These are phyloP conservation scores for Nysson spinosus DNA, from an alignment of 2,888 invertebrate genomes.

Conservation along the genomic window DNA sequence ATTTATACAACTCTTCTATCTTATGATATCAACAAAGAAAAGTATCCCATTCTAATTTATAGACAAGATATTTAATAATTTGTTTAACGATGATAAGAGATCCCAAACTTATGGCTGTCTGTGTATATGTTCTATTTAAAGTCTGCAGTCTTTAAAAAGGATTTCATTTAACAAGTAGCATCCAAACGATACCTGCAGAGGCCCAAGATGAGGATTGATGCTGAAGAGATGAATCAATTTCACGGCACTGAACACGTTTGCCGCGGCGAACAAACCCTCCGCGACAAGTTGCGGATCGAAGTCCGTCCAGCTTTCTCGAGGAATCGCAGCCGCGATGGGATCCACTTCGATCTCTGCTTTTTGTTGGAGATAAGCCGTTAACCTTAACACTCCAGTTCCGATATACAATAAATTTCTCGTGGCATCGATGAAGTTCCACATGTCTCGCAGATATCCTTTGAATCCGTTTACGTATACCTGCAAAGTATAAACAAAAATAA, in stretches of 20 bases:
- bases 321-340: slow-evolving; percentile 85
- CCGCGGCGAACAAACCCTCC: slow-evolving; percentile 95
- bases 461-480: slow-evolving; percentile 92
- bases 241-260: slow-evolving; percentile 94
- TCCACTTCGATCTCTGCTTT: slow-evolving; percentile 83
- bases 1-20: too few species aligned
- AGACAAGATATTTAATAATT: too few species aligned
- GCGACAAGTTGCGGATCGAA: slow-evolving; percentile 96
- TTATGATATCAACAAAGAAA: too few species aligned
- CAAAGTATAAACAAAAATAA: too few species aligned
- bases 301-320: slow-evolving; percentile 92
- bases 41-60: too few species aligned
- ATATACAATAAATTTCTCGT: slow-evolving; percentile 92
- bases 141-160: too few species aligned
- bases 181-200: slow-evolving; percentile 82
- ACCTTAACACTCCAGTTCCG: slow-evolving; percentile 83
- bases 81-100: too few species aligned
- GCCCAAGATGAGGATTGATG: slow-evolving; percentile 94
- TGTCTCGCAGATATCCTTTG: slow-evolving; percentile 89
- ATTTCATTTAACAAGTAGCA: not conserved
- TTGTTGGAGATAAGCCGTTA: slow-evolving; percentile 88
- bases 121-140: too few species aligned
- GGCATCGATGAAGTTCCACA: slow-evolving; percentile 99
- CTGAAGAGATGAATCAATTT: slow-evolving; percentile 95
- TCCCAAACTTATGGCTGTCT: too few species aligned